A percentile compares a stretch with the other conserved stretches of the same genome.
These are phyloP conservation scores for Ips typographus DNA, from an alignment of 1,140 invertebrate species.

Conservation along the genomic window DNA sequence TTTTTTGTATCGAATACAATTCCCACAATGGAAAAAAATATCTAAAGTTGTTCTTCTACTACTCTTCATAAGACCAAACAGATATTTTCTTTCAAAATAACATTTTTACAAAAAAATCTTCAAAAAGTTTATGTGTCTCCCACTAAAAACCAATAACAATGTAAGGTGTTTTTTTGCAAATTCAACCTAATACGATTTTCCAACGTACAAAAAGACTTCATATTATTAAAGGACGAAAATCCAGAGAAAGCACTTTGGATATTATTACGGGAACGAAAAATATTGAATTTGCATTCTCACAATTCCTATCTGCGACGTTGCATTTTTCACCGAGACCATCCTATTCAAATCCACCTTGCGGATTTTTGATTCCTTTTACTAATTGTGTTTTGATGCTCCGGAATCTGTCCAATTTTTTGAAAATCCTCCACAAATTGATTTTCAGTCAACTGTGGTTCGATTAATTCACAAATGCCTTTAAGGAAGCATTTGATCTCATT, in stretches of 20 bases:
- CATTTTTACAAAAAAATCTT: no score
- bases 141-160: no score
- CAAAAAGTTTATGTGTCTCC: no score
- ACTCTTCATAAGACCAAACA: no score
- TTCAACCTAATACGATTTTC: slow-evolving; percentile 25
- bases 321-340: slow-evolving; percentile 2
- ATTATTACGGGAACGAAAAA: slow-evolving; percentile 14
- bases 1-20: no score
- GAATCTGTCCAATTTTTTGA: not conserved
- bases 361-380: not conserved
- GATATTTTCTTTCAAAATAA: no score
- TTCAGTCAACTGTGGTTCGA: not conserved
- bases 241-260: slow-evolving; percentile 26
- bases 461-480: no score
- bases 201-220: slow-evolving; percentile 16
- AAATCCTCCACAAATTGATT: not conserved
- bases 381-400: no score
- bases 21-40: no score
- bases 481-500: no score
- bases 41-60: no score
- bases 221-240: slow-evolving; percentile 28
- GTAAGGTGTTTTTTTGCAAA: no score
- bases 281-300: slow-evolving; percentile 27
- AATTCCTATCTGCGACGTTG: not conserved
- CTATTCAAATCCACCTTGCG: not conserved